These are phyloP conservation scores for Catotricha subobsoleta DNA, from an alignment of 2,888 invertebrate species.

Conservation along the genomic window DNA sequence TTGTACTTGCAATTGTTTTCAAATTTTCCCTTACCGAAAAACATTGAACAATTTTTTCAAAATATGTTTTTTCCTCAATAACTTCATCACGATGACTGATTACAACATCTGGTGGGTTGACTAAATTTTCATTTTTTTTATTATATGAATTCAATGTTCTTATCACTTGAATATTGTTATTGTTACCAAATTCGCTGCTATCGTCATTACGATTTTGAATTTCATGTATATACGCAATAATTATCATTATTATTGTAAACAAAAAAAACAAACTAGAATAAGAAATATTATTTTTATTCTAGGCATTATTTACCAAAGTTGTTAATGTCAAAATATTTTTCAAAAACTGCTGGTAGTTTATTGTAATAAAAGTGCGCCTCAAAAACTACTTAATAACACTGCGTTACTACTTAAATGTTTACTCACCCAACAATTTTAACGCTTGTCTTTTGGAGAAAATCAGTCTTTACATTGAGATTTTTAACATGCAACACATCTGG, in stretches of 20 bases:
- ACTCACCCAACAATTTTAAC: constrained; percentile 19
- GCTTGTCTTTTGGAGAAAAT: constrained; percentile 22
- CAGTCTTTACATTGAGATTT: constrained; percentile 21
- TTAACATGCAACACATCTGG: constrained; percentile 27
- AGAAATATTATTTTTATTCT: background rate
- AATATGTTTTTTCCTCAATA: constrained; percentile 1
- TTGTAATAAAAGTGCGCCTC: too few species aligned
- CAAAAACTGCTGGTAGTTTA: too few species aligned
- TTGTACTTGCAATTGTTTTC: constrained; percentile 4
- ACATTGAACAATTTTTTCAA: constrained; percentile 19
- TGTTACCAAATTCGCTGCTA: background rate
- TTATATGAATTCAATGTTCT: too few species aligned
- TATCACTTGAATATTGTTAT: background rate
- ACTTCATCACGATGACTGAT: background rate
- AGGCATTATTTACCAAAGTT: background rate
- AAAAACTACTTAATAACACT: too few species aligned
- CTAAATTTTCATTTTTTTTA: too few species aligned
- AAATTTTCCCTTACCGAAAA: constrained; percentile 23
- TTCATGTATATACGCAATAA: constrained; percentile 1
- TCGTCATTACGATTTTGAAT: too few species aligned
- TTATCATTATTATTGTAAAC: constrained; percentile 1
- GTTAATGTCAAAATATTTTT: too few species aligned
- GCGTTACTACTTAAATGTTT: too few species aligned
- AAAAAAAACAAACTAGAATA: background rate
- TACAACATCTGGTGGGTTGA: constrained; percentile 4